phyloP scores from a whole-genome alignment of 2,113 vertebrate genomes.

The Hippocampus comes region DNA sequence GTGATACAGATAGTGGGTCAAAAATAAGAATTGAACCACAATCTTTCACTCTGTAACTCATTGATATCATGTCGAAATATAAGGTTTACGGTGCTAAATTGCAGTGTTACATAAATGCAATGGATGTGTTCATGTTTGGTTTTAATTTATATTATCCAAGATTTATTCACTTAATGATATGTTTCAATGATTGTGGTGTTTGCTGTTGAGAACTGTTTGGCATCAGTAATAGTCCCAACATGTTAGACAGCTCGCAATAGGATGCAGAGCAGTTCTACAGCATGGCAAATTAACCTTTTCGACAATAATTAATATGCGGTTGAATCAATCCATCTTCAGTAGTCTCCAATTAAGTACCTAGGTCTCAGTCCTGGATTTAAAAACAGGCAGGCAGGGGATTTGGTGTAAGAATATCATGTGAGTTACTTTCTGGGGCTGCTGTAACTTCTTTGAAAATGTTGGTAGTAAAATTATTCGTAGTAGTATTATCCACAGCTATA shows the following conservation, averaged over 20 bases:
- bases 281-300: no score
- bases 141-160: neutral
- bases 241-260: neutral
- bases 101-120: neutral
- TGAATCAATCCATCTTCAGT: neutral
- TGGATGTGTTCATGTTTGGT: neutral
- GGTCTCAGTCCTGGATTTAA: no score
- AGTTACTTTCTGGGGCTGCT: no score
- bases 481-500: no score
- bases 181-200: neutral
- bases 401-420: no score
- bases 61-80: neutral
- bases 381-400: no score
- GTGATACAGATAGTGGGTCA: neutral
- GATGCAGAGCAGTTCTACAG: neutral
- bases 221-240: neutral
- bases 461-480: no score
- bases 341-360: no score
- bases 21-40: neutral
- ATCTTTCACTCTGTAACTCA: neutral
- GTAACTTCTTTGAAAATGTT: no score
- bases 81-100: neutral
- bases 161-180: neutral
- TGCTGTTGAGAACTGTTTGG: neutral
- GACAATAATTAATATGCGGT: neutral